Base-by-base conservation (phyloP, 2,113 vertebrate species). In the Oriolus oriolus region DNA sequence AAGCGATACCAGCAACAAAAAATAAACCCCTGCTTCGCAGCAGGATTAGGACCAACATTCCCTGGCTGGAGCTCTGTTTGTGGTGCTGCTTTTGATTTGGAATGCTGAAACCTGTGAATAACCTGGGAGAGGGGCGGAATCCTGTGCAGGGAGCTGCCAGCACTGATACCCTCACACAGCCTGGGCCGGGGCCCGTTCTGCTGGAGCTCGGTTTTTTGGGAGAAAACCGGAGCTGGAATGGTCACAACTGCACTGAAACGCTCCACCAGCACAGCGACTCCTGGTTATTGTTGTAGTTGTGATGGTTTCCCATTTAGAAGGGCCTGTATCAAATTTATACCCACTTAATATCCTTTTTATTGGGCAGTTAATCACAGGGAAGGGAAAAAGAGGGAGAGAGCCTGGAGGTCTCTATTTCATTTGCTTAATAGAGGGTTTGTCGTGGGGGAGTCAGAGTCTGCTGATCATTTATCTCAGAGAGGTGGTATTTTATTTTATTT, bases 331-430 rank as follows among this genome's bases (percentile, higher is more conserved):
- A 96, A 97, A 97, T 98, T 93, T 97, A 97, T 97, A 76, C 61
- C 61, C 76, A 88, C 60, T 88, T 97, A 97, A 95, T 97, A 94
- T 94, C 88, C 78, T 85, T 97, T 97, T 97, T 95, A 97, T 96
- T 96, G 74, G 52, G 56, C 78, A 94, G 94, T 97, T 97, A 96
- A 97, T 98, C 97, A 97, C 75, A 28, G 79, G 93, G 91, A 82
- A 74, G 90, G 86, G 11, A 93, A 89, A 77, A 91, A 85, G 94
- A 95, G 84, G 84, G 94, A 96, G 93, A 92, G 79, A 84, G 63
- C 91, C 84, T 74, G 75, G 92, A 97, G 68, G 90, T 92, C 93
- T 97, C 97, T 96, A 87, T 97, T 98, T 97, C 94, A 96, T 97
- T 96, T 98, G 95, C 87, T 97, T 98, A 97, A 97, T 87, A 96